Conservation (phyloP, 2,888 invertebrate species). For the Theodoxus fluviatilis region DNA sequence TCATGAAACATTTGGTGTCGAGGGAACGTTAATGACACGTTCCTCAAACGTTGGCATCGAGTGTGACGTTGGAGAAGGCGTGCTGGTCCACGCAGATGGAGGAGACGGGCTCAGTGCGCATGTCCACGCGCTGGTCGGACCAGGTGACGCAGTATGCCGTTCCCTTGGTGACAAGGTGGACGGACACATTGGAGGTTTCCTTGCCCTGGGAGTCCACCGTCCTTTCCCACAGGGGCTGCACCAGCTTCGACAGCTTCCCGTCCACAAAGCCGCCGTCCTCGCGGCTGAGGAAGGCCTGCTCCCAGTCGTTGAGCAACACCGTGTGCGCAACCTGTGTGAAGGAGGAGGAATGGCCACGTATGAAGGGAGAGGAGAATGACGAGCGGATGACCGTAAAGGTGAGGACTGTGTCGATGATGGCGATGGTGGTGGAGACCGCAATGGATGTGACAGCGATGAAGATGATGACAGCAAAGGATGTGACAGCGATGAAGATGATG, state of each 20-base stretch:
- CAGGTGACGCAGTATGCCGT: constrained; percentile 34
- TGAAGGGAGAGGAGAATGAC: too few relatives aligned
- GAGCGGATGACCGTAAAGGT: too few relatives aligned
- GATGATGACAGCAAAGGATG: too few relatives aligned
- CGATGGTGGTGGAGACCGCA: too few relatives aligned
- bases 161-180: constrained; percentile 36
- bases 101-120: constrained; percentile 33
- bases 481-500: too few relatives aligned
- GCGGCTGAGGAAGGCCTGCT: constrained; percentile 29
- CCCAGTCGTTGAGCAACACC: constrained; percentile 31
- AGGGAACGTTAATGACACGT: too few relatives aligned
- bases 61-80: constrained; percentile 6
- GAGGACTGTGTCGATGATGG: too few relatives aligned
- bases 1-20: too few relatives aligned
- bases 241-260: background rate
- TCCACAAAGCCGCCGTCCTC: background rate
- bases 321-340: constrained; percentile 18
- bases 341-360: too few relatives aligned
- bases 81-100: constrained; percentile 28
- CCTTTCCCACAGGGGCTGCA: background rate
- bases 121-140: constrained; percentile 41
- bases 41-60: too few relatives aligned
- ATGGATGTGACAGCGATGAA: too few relatives aligned
- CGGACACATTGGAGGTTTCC: constrained; percentile 21
- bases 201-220: background rate